Evolutionary conservation across 2,888 invertebrate genomes (phyloP).

Genomic region (Euphydryas editha): DNA sequence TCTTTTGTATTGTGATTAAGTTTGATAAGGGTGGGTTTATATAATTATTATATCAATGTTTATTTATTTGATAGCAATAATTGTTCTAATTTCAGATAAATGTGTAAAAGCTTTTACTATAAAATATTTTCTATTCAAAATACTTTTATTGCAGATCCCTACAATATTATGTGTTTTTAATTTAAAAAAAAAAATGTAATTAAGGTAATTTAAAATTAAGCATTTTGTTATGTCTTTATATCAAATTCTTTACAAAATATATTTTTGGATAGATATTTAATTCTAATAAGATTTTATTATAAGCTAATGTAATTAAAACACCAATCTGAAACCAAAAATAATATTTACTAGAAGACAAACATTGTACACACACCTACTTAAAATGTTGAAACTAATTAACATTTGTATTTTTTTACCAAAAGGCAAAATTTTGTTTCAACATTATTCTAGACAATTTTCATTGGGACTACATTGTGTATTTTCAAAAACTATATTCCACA

Average conservation of each 20-base stretch:
- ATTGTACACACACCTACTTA: conserved; percentile 69
- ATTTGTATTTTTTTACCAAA: conserved; percentile 42
- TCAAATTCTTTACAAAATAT: not conserved
- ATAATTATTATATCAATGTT: conserved; percentile 20
- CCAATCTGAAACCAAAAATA: conserved; percentile 72
- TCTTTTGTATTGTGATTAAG: conserved; percentile 8
- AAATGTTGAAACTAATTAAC: conserved; percentile 51
- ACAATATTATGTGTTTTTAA: not conserved
- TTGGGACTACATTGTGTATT: conserved; percentile 29
- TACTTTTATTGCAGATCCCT: conserved; percentile 17
- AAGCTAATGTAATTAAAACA: conserved; percentile 52
- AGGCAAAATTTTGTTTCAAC: conserved; percentile 30
- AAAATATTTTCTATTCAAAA: conserved; percentile 27
- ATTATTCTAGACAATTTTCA: conserved; percentile 26
- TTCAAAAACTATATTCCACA: not conserved
- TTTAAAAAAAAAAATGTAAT: not conserved
- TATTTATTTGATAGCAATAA: conserved; percentile 35
- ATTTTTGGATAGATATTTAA: not conserved
- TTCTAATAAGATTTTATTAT: not conserved
- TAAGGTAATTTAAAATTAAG: not conserved
- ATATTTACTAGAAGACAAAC: conserved; percentile 80
- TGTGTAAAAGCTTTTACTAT: conserved; percentile 23
- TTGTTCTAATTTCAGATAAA: conserved; percentile 24
- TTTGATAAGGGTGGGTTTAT: conserved; percentile 5
- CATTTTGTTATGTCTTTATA: not conserved